phyloP scores from a whole-genome alignment of 2,113 vertebrate species.

The Sceloporus undulatus region DNA sequence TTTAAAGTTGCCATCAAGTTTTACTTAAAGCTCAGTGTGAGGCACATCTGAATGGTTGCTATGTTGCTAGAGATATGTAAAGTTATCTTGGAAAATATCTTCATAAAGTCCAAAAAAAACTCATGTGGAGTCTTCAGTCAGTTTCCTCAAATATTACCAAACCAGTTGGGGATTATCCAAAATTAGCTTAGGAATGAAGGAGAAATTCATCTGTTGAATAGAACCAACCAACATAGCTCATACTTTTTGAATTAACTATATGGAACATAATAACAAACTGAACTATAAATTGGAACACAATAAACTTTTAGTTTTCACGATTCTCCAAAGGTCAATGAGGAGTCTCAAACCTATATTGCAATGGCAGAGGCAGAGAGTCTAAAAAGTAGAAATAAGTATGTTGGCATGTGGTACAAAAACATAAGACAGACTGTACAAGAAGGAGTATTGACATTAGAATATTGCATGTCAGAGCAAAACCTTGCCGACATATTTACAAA shows the following conservation, averaged over 20 bases:
- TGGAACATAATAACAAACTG: not conserved
- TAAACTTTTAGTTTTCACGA: not conserved
- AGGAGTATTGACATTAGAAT: no score
- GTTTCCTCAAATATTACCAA: no score
- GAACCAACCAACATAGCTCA: not conserved
- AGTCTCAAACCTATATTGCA: no score
- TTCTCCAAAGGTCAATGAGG: not conserved
- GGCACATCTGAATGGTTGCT: not conserved
- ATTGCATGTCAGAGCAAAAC: no score
- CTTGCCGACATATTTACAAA: no score
- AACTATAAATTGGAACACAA: not conserved
- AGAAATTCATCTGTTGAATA: not conserved
- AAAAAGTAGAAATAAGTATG: no score
- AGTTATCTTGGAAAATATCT: not conserved
- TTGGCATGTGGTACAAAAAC: no score
- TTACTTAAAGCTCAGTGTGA: not conserved
- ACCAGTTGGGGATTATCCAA: not conserved
- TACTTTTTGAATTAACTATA: not conserved
- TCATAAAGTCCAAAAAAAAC: not conserved
- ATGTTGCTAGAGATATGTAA: not conserved
- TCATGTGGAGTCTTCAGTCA: no score
- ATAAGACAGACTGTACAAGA: no score
- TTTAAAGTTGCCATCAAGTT: not conserved
- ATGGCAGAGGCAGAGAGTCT: no score
- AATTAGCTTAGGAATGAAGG: not conserved